Conservation (phyloP, 2,888 invertebrate genomes). For the Protonemura montana region DNA sequence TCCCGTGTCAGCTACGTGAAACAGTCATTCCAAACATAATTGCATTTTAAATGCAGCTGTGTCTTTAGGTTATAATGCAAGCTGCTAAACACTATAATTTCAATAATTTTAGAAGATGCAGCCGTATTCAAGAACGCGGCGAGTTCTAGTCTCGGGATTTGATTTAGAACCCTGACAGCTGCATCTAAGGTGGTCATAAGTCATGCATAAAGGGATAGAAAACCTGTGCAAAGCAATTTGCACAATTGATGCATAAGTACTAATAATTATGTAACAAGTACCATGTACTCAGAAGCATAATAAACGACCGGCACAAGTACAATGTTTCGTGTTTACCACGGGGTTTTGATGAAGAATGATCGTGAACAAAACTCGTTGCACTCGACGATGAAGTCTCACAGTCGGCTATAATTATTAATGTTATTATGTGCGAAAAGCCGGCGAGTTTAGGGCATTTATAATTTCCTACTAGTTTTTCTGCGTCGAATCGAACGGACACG, state of each 20-base stretch:
- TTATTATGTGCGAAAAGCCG: background rate
- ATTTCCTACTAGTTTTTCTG: background rate
- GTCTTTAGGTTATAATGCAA: background rate
- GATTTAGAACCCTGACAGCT: constrained; percentile 5
- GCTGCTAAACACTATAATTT: background rate
- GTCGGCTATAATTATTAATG: background rate
- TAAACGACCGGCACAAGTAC: background rate
- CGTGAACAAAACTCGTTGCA: background rate
- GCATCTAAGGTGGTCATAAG: constrained; percentile 1
- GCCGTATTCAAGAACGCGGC: background rate
- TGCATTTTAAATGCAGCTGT: background rate
- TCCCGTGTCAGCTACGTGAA: background rate
- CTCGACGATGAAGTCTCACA: background rate
- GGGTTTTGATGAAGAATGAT: background rate
- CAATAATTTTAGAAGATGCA: background rate
- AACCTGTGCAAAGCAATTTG: constrained; percentile 12
- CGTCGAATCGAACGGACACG: background rate
- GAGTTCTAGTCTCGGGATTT: background rate
- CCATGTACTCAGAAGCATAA: background rate
- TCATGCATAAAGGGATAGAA: constrained; percentile 7
- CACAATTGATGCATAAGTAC: constrained; percentile 12
- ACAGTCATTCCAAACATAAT: background rate
- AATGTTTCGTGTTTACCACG: background rate
- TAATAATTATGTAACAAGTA: constrained; percentile 12
- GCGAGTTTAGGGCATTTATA: background rate